Percentiles rank a stretch among this genome's conserved stretches.
phyloP scores from a whole-genome alignment of 1,140 invertebrate species.

The Glomeris maerens region DNA sequence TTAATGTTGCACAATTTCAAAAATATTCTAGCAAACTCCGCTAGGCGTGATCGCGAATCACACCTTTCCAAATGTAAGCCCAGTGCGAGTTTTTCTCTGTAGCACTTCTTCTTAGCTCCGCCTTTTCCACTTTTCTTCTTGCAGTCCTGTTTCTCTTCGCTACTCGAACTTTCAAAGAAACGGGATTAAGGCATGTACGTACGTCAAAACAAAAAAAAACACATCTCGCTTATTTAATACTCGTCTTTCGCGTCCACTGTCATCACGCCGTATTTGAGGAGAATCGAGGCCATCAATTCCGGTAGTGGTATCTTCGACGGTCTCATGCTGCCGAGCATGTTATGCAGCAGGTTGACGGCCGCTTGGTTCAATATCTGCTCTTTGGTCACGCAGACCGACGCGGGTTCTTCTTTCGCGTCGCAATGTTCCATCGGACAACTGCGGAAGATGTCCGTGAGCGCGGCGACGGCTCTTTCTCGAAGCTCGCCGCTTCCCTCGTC shows the following conservation, averaged over 20 bases:
- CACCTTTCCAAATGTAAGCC: too few species aligned
- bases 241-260: constrained; percentile 26
- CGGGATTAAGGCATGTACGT: too few species aligned
- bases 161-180: too few species aligned
- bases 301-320: constrained; percentile 26
- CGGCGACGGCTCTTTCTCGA: constrained; percentile 21
- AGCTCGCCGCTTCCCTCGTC: constrained; percentile 20
- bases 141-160: too few species aligned
- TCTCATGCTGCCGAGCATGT: constrained; percentile 26
- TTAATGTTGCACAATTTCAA: too few species aligned
- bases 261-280: constrained; percentile 27
- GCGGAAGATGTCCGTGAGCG: constrained; percentile 30
- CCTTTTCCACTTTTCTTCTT: too few species aligned
- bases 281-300: constrained; percentile 25
- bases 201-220: too few species aligned
- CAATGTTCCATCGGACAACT: constrained; percentile 30
- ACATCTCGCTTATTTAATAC: too few species aligned
- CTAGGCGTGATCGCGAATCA: too few species aligned
- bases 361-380: constrained; percentile 28
- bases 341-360: constrained; percentile 24
- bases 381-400: constrained; percentile 27
- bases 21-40: too few species aligned
- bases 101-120: too few species aligned
- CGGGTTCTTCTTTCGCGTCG: constrained; percentile 25
- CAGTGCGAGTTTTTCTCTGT: too few species aligned